Evolutionary conservation across 2,113 vertebrate genomes (phyloP).

Genomic region (Sialia sialis): DNA sequence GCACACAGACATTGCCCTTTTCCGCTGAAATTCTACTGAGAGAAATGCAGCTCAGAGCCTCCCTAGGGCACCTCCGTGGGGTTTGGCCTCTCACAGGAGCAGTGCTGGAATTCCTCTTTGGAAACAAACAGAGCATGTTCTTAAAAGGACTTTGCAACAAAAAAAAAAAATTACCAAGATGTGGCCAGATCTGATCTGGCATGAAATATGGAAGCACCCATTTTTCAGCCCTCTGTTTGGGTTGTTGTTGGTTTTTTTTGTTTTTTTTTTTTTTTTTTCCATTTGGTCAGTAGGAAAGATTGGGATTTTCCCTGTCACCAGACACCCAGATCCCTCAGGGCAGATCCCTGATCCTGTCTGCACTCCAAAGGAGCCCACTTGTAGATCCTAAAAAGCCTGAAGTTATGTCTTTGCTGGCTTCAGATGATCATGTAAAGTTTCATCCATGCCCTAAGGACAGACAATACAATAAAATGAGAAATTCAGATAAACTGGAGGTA

Average conservation of each 20-base stretch:
- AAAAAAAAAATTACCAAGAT: not conserved
- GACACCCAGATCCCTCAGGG: not conserved
- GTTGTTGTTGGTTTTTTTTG: too few relatives aligned
- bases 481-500: constrained; percentile 28
- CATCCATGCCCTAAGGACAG: not conserved
- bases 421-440: not conserved
- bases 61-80: rapidly evolving
- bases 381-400: not conserved
- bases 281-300: not conserved
- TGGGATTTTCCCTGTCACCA: not conserved
- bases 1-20: not conserved
- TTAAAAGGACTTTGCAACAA: not conserved
- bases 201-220: not conserved
- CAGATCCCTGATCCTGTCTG: not conserved
- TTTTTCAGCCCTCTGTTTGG: not conserved
- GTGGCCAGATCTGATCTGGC: not conserved
- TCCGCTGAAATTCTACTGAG: not conserved
- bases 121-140: rapidly evolving
- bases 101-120: not conserved
- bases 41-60: not conserved
- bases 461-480: not conserved
- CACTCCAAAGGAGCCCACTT: not conserved
- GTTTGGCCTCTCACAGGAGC: not conserved
- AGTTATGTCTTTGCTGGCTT: not conserved
- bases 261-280: not conserved